Base-by-base conservation (phyloP, 2,888 invertebrate species). In the Eurois occulta region DNA sequence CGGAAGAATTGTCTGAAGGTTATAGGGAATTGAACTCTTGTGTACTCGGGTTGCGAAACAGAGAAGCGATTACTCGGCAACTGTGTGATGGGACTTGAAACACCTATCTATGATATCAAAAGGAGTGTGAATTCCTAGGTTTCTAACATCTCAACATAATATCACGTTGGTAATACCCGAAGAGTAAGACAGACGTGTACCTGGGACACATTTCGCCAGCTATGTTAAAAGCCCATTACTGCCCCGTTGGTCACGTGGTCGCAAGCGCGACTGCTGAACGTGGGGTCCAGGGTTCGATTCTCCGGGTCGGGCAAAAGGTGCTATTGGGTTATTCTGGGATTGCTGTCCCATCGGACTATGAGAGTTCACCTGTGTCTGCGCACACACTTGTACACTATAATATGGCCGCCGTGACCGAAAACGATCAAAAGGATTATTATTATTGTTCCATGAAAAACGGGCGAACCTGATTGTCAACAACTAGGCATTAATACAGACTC, bases 1-100 rank as follows among this genome's bases (percentile, higher is more conserved):
- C 21, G 55, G 52, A 38, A 55, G 52, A 41, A 65, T 65, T 65
- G 7, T 41, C n/a, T 65, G 41, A 41, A 65, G 65, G 41, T 65
- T n/a, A 65, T 18, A 41, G n/a, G 41, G 41, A 41, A 65, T 41
- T 4, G 41, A 65, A 65, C 65, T 65, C 18, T 65, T 65, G n/a
- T 0, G 32, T 21, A 62, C 62, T 62, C 1, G 4, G 4, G 32
- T n/a, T n/a, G n/a, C n/a, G n/a, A 35, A 21, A 62, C 35, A 11
- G 21, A 21, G 11, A 21, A 35, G 35, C 21, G 10, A 35, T 11
- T 11, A 21, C 10, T 62, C 16, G n/a, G 38, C 16, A 21, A 41
- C 7, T n/a, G 16, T 38, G 64, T 0, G 3, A n/a, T n/a, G 13
- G 1, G 13, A 13, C 24, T 64, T 16, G 64, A 16, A n/a, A 64